A percentile compares a stretch with the other conserved stretches of the same genome.
phyloP scores from a whole-genome alignment of 2,113 vertebrate genomes.

The Amazona vittata region DNA sequence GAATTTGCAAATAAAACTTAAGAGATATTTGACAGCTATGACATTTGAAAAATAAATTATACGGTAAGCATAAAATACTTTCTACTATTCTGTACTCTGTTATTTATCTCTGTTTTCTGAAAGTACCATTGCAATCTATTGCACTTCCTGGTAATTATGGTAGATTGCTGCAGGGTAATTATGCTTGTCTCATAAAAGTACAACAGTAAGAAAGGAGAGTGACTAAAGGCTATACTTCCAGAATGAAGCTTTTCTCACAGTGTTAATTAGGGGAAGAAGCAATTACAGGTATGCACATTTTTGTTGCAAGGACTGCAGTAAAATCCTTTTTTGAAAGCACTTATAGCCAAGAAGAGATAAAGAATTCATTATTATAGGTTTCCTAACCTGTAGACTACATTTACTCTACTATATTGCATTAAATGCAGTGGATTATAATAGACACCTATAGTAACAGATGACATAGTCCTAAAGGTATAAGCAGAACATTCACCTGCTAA shows the following conservation, averaged over 20 bases:
- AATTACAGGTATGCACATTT: not conserved
- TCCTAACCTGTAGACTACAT: not conserved
- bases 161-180: not conserved
- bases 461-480: not conserved
- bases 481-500: not conserved
- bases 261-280: not conserved
- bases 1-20: not conserved
- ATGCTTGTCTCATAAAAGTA: not conserved
- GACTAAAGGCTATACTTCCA: not conserved
- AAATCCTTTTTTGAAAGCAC: not conserved
- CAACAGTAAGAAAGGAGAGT: not conserved
- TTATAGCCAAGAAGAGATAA: not conserved
- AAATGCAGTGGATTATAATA: not conserved
- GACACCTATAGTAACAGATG: not conserved
- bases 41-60: not conserved
- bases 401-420: not conserved
- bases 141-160: not conserved
- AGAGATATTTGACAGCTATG: not conserved
- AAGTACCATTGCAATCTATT: not conserved
- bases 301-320: not conserved
- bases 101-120: not conserved
- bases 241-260: not conserved
- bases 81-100: not conserved
- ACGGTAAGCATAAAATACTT: not conserved
- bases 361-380: not conserved